Base-by-base conservation (phyloP, 2,113 vertebrate species). In the Rynchops niger region DNA sequence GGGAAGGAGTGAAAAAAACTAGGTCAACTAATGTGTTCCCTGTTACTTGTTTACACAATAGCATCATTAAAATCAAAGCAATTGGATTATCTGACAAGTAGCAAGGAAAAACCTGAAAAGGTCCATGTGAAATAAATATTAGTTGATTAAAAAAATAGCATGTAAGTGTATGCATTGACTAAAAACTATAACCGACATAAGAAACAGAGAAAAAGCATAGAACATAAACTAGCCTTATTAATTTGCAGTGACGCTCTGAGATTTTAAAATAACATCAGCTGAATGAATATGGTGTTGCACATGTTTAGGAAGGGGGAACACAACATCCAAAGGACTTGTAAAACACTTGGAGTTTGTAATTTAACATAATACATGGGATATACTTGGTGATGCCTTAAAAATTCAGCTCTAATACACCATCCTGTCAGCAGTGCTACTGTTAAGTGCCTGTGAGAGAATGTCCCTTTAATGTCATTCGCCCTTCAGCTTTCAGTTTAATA, bases 401-500 rank as follows among this genome's bases (percentile, higher is more conserved):
- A 82, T 55, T 42, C 50, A 67, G 32, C 23, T 85, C 29, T 85
- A 76, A 84, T 15, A 32, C 56, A 80, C 34, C 17, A 67, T 77
- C 65, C 42, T 89, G 53, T 82, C 70, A 92, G 53, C 70, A 90
- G 32, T 25, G 42, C 58, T 62, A 38, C 8, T 11, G 53, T 59
- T 85, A 71, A 73, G 77, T 69, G 79, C 23, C 43, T 69, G 69
- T n/a, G 62, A 77, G 79, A 87, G 23, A 74, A 19, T 0, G 1
- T 63, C 62, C 34, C 78, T 92, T 87, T 72, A 70, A 80, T 20
- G 13, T 27, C 56, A 84, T 25, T 86, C 69, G 70, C n/a, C 50
- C 70, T 71, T 53, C 72, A 91, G 66, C 13, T 86, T 82, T 84
- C 82, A 34, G 88, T 91, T 93, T 85, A 95, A 89, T 91, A 80